These are phyloP conservation scores for Tringa solitaria DNA, from an alignment of 2,113 vertebrate genomes.

Conservation along the genomic window DNA sequence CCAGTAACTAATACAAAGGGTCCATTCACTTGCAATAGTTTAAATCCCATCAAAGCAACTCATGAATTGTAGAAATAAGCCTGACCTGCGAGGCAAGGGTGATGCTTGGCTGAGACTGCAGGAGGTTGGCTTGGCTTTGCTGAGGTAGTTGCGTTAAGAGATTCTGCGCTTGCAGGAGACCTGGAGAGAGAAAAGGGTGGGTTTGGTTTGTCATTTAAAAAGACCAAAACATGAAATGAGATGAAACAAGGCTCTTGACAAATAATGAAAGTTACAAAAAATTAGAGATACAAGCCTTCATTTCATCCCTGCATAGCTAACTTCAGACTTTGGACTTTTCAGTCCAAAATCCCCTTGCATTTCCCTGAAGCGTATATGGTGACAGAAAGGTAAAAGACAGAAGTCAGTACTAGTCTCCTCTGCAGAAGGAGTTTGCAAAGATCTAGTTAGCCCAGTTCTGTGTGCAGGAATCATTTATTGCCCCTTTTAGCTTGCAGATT, in stretches of 20 bases:
- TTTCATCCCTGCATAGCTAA: neutral
- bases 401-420: neutral
- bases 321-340: neutral
- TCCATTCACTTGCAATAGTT: neutral
- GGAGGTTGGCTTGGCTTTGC: conserved; percentile 99
- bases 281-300: neutral
- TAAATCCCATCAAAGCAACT: neutral
- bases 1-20: neutral
- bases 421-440: neutral
- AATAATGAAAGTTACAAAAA: neutral
- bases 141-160: conserved; percentile 99
- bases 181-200: conserved; percentile 60
- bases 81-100: conserved; percentile 95
- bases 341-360: neutral
- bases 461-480: neutral
- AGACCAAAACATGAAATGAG: neutral
- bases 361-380: neutral
- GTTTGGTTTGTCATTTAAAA: neutral
- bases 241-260: neutral
- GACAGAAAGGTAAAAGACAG: neutral
- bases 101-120: conserved; percentile 97
- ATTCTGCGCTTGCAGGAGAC: conserved; percentile 96
- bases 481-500: neutral
- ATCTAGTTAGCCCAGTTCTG: neutral
- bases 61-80: neutral